A percentile compares a stretch with the other conserved stretches of the same genome.
phyloP scores from a whole-genome alignment of 2,888 invertebrate species.

The Carpatolechia fugitivella region DNA sequence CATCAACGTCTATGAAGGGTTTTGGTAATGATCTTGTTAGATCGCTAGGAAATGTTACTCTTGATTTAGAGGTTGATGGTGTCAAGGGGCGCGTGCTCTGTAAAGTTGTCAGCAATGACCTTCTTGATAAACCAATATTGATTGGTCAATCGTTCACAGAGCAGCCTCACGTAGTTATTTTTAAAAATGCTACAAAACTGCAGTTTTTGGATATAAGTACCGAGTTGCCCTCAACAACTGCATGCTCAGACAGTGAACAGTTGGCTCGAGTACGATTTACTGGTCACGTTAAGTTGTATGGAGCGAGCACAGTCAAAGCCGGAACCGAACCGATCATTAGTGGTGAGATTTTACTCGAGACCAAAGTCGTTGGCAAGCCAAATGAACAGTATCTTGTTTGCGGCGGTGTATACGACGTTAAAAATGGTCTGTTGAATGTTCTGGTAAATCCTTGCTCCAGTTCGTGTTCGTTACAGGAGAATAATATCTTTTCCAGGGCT shows the following conservation, averaged over 20 bases:
- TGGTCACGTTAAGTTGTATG: constrained; percentile 6
- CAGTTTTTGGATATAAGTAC: constrained; percentile 11
- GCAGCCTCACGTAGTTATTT: constrained; percentile 23
- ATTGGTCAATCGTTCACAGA: constrained; percentile 24
- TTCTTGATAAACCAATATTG: constrained; percentile 22
- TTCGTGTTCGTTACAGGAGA: constrained; percentile 3
- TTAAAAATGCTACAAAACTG: constrained; percentile 18
- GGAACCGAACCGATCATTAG: background rate
- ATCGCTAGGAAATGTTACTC: constrained; percentile 11
- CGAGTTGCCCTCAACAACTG: constrained; percentile 12
- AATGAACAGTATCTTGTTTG: constrained; percentile 17
- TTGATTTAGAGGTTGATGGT: constrained; percentile 18
- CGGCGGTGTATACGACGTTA: constrained; percentile 20
- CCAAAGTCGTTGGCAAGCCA: constrained; percentile 20
- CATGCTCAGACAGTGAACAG: background rate
- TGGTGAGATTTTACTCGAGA: constrained; percentile 14
- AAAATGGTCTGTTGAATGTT: constrained; percentile 14
- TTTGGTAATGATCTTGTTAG: constrained; percentile 23
- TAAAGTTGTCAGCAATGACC: constrained; percentile 21
- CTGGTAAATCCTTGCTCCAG: constrained; percentile 15
- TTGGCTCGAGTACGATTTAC: background rate
- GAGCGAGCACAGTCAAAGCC: constrained; percentile 13
- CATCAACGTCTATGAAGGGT: constrained; percentile 17
- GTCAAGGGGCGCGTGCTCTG: constrained; percentile 19
- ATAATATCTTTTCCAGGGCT: background rate